These are phyloP conservation scores for Hystrix brachyura DNA, from an alignment of 2,113 vertebrate genomes.

Conservation along the genomic window DNA sequence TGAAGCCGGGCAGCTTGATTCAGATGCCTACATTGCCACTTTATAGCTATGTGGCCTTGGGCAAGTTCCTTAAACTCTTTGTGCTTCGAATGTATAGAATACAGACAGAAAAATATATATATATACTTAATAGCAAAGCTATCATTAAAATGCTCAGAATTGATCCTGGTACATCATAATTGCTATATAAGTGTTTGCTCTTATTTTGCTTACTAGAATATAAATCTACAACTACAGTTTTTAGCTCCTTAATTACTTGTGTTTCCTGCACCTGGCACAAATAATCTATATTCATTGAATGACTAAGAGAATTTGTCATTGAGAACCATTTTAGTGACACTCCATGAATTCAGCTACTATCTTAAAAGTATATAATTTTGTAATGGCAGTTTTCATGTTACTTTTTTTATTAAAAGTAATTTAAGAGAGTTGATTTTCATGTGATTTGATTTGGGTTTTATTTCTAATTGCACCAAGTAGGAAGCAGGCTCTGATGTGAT, in stretches of 20 bases:
- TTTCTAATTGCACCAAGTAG: neutral
- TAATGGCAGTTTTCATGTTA: constrained; percentile 7
- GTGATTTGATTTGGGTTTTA: neutral
- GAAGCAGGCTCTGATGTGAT: neutral
- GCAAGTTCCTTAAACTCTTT: neutral
- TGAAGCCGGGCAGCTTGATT: constrained; percentile 1
- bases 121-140: neutral
- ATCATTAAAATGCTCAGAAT: constrained; percentile 4
- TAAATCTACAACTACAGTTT: constrained; percentile 6
- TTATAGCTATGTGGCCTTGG: neutral
- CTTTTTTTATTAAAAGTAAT: neutral
- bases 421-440: constrained; percentile 46
- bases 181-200: neutral
- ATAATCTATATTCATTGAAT: constrained; percentile 18
- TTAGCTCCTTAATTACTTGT: constrained; percentile 4
- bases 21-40: neutral
- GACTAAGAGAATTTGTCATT: neutral
- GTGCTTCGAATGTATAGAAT: neutral
- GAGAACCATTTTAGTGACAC: neutral
- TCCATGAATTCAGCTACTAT: neutral
- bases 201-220: constrained; percentile 34
- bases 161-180: neutral
- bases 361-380: constrained; percentile 30
- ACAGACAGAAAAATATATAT: neutral
- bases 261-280: neutral